Evolutionary conservation across 1,140 invertebrate species (phyloP).

Genomic region (Colletes latitarsis): DNA sequence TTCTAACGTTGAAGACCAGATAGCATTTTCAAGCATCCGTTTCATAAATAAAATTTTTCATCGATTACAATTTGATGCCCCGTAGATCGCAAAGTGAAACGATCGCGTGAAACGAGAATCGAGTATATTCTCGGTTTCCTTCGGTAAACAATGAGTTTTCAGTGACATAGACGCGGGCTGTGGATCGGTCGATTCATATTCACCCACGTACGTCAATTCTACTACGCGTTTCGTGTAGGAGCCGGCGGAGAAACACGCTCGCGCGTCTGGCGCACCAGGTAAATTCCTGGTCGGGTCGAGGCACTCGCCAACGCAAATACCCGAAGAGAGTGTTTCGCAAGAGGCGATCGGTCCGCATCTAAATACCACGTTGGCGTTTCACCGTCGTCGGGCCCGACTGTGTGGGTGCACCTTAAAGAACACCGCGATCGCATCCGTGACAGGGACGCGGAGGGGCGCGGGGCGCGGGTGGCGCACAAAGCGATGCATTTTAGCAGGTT

Average conservation of each 20-base stretch:
- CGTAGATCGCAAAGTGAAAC: too few species aligned
- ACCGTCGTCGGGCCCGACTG: neutral
- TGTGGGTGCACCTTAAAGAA: conserved; percentile 56
- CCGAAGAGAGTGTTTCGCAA: conserved; percentile 66
- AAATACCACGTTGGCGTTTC: conserved; percentile 55
- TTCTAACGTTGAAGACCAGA: too few species aligned
- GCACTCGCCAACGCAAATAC: conserved; percentile 74
- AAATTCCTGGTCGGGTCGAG: conserved; percentile 64
- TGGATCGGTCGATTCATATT: conserved; percentile 25
- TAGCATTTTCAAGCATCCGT: too few species aligned
- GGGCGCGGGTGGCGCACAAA: neutral
- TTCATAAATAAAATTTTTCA: too few species aligned
- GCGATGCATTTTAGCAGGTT: conserved; percentile 53
- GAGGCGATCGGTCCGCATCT: conserved; percentile 61
- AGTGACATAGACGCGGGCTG: neutral
- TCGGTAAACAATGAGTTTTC: neutral
- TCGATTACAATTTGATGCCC: too few species aligned
- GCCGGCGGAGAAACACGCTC: neutral
- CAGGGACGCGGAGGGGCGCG: neutral
- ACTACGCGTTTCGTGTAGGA: neutral
- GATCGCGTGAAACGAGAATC: too few species aligned
- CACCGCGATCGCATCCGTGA: conserved; percentile 29
- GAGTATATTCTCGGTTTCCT: too few species aligned
- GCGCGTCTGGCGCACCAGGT: conserved; percentile 13
- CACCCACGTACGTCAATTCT: conserved; percentile 43